Percentiles rank a stretch among this genome's conserved stretches.
These are phyloP conservation scores for Tetraneura akinire DNA, from an alignment of 1,140 invertebrate species.

Conservation along the genomic window DNA sequence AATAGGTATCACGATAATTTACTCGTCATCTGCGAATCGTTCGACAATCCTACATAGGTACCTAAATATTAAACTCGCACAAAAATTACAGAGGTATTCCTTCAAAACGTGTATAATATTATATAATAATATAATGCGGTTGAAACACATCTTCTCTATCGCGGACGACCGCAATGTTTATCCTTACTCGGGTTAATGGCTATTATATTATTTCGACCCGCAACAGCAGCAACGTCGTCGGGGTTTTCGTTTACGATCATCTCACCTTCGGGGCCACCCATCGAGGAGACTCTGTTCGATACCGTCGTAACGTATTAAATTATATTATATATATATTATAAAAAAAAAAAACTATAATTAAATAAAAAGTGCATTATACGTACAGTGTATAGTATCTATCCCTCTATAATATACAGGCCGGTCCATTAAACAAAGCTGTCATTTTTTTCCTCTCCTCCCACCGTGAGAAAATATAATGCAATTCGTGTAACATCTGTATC, in stretches of 20 bases:
- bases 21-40: too few species aligned
- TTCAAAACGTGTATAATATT: background rate
- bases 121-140: background rate
- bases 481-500: too few species aligned
- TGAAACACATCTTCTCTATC: background rate
- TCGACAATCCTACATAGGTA: background rate
- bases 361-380: constrained; percentile 16
- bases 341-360: constrained; percentile 36
- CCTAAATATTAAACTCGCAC: background rate
- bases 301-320: background rate
- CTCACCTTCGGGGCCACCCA: constrained; percentile 35
- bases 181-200: constrained; percentile 27
- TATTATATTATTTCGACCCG: constrained; percentile 8
- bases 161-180: constrained; percentile 19
- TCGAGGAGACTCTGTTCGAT: background rate
- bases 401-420: too few species aligned
- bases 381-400: too few species aligned
- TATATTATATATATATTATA: too few species aligned
- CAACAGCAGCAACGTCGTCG: background rate
- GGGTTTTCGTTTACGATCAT: constrained; percentile 17
- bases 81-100: constrained; percentile 16
- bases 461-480: too few species aligned
- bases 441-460: background rate
- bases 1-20: too few species aligned
- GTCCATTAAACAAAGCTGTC: background rate